Evolutionary conservation across 2,797 vertebrate species (phyloP), one percentile per base, ranked within the genome.

Genomic region (Cossypha polioptera): DNA sequence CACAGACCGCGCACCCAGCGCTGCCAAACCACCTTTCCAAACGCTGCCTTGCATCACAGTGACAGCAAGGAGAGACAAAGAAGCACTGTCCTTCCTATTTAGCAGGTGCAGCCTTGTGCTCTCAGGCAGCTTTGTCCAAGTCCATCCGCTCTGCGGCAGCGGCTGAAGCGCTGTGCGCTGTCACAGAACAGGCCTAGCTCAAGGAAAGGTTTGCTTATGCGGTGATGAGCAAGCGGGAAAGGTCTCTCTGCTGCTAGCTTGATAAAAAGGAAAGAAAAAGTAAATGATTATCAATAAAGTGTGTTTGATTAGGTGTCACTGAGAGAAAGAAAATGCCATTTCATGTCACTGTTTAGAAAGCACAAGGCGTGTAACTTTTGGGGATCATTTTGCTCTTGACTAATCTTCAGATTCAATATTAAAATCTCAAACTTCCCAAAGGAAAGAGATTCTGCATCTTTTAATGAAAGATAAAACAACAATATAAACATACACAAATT

Each of bases 401-500:
- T 92, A 79, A 67, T 57, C 92, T 95, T 75, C 68, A 67, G 83
- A 79, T 91, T 94, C 71, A 54, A 50, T 86, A 95, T 62, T 45
- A 84, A 96, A 95, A 97, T 94, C 94, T 97, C 96, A 95, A 97
- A 95, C 71, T 95, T 97, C 94, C 95, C 92, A 97, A 96, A 97
- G 83, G 94, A 97, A 97, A 40, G 97, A 98, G 97, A 98, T 98
- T 98, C 96, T 97, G 97, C 95, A 98, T 98, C 96, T 97, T 98
- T 98, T 98, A 98, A 98, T 98, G 98, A 98, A 98, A 98, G 98
- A 97, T 97, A 98, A 98, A 98, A 97, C 97, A 97, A 97, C 97
- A 97, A 98, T 98, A 98, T 98, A 98, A 98, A 98, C 98, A 97
- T 98, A 98, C 98, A 98, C 97, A 98, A 98, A 98, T 98, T 98